Base-by-base conservation (phyloP, 92 coral and sea anemone genomes). In the Diadumene lineata region DNA sequence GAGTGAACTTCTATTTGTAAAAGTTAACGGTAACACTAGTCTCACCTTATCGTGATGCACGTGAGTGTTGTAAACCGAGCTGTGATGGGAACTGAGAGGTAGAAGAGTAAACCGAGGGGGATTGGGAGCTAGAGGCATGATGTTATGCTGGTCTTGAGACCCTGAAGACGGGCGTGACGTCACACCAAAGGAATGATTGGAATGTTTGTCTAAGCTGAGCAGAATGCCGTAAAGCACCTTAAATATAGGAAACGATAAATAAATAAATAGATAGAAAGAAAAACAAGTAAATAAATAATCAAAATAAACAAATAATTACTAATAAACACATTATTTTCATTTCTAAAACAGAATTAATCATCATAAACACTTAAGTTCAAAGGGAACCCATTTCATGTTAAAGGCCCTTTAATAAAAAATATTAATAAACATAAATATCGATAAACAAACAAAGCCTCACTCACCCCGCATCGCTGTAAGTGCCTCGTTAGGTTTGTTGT, bases 71-170 rank as follows among this genome's bases (percentile, higher is more conserved):
- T 70, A 70, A 28, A 50, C 4, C 48, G 75, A 73, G 57, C 84
- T 76, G 31, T 85, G 85, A 48, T 92, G 97, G 43, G 94, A 84
- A 34, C 92, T 89, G 55, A 92, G 92, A 9, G 98, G 98, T 69
- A 94, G 80, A 72, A 94, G 91, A 29, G 94, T 86, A 72, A 94
- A 94, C 58, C 98, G 97, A 16, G 92, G 97, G 44, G 98, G 97
- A 74, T 82, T 91, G 79, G 93, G 90, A 11, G 97, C 96, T 64
- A 94, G 68, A 11, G 98, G 97, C 97, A 92, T 86, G 85, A 94
- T 87, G 77, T 94, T 94, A 90, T 94, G 98, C 66, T 91, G 97
- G 69, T 92, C 97, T 57, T 92, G 97, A 15, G 98, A 90, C 44
- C 94, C 97, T 18, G 93, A 80, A 30, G 94, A 77, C 22, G 92